These are phyloP conservation scores for Astyanax mexicanus DNA, from an alignment of 2,797 vertebrate genomes.

Conservation along the genomic window DNA sequence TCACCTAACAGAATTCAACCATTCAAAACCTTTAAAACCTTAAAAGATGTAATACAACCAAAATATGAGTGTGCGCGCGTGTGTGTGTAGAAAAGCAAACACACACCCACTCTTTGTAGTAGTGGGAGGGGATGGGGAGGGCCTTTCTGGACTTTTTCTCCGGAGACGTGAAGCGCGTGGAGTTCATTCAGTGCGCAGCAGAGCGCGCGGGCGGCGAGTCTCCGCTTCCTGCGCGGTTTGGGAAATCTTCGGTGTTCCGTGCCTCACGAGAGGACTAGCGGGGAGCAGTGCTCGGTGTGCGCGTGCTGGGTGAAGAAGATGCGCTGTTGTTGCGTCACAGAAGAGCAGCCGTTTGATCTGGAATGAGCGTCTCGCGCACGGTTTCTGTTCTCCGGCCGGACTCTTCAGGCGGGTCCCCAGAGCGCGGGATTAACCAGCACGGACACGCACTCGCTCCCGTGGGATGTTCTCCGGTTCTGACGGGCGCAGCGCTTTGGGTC, in stretches of 20 bases:
- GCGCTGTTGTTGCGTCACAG: too few relatives aligned
- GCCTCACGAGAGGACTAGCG: background rate
- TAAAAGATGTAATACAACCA: too few relatives aligned
- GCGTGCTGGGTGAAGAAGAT: background rate
- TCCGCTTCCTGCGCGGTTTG: too few relatives aligned
- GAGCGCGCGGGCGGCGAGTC: too few relatives aligned
- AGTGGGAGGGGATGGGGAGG: background rate
- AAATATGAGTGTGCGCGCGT: too few relatives aligned
- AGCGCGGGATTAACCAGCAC: background rate
- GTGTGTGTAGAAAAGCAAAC: too few relatives aligned
- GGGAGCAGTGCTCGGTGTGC: background rate
- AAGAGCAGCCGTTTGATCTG: background rate
- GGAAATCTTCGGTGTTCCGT: background rate
- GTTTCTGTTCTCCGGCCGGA: background rate
- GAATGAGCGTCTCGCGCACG: background rate
- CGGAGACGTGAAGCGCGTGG: conserved; percentile 42
- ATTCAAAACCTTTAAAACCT: too few relatives aligned
- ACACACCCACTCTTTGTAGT: too few relatives aligned
- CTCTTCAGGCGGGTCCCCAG: background rate
- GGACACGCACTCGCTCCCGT: background rate
- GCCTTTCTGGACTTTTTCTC: conserved; percentile 44
- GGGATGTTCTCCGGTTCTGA: conserved; percentile 81
- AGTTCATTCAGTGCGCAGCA: conserved; percentile 41
- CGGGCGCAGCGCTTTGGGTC: conserved; percentile 75
- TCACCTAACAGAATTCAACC: too few relatives aligned